Percentiles rank a stretch among this genome's conserved stretches.
Evolutionary conservation across 2,797 vertebrate genomes (phyloP).

Genomic region (Amblyopsis hoosieri): DNA sequence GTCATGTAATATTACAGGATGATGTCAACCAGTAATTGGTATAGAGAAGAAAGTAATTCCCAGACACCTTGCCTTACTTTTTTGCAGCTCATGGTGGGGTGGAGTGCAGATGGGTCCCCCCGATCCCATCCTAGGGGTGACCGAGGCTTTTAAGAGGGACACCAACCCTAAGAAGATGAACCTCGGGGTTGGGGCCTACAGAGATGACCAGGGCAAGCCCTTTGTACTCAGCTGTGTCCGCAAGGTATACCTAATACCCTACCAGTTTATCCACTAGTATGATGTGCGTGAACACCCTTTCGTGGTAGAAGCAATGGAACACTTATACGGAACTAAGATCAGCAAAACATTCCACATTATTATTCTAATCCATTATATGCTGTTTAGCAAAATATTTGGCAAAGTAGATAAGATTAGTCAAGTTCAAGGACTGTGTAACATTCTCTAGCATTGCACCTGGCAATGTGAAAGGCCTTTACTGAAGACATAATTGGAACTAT

Average conservation of each 20-base stretch:
- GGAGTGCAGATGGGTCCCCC: conserved; percentile 97
- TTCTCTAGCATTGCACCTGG: no score
- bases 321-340: no score
- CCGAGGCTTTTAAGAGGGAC: conserved; percentile 93
- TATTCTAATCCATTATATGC: no score
- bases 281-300: not conserved
- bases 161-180: conserved; percentile 98
- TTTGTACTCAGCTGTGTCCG: conserved; percentile 92
- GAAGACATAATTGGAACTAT: no score
- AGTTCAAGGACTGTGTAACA: no score
- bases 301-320: not conserved
- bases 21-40: not conserved
- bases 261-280: not conserved
- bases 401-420: no score
- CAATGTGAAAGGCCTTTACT: no score
- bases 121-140: conserved; percentile 96
- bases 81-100: conserved; percentile 93
- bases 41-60: not conserved
- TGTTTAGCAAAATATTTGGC: no score
- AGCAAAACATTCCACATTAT: no score
- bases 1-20: no score
- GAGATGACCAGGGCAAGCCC: conserved; percentile 94
- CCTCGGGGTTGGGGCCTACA: conserved; percentile 95
- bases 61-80: conserved; percentile 1
- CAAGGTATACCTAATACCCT: conserved; percentile 79